Evolutionary conservation across 2,113 vertebrate species (phyloP).

Genomic region (Osmerus eperlanus): DNA sequence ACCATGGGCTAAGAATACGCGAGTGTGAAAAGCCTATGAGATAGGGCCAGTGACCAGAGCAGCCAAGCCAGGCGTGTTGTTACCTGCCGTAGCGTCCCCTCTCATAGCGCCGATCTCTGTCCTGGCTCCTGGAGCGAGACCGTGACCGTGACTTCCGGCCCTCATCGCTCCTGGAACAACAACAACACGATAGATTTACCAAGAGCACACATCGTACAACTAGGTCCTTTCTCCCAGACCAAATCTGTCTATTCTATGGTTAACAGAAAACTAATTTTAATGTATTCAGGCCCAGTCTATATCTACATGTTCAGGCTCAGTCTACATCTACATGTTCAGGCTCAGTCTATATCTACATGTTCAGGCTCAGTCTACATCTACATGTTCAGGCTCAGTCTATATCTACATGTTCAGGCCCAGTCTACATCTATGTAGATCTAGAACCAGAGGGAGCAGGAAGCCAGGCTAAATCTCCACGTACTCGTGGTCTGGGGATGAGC

Average conservation of each 20-base stretch:
- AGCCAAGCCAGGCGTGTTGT: not conserved
- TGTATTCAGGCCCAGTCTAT: no score
- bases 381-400: no score
- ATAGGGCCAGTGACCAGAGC: no score
- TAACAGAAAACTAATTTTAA: no score
- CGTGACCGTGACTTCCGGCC: conserved; percentile 22
- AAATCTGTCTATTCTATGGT: not conserved
- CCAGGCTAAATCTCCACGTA: no score
- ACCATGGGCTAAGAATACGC: no score
- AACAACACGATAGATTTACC: not conserved
- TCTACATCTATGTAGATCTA: not conserved
- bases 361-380: no score
- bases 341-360: no score
- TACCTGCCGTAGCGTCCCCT: conserved; percentile 57
- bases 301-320: no score
- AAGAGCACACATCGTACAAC: not conserved
- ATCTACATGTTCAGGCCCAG: no score
- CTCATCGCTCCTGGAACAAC: conserved; percentile 27
- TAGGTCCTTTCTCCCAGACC: not conserved
- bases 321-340: no score
- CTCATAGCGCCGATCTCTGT: conserved; percentile 41
- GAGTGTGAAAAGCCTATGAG: no score
- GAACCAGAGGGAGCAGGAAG: not conserved
- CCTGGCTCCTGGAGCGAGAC: conserved; percentile 29
- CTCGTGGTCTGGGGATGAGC: not conserved